Evolutionary conservation across 2,888 invertebrate genomes (phyloP).

Genomic region (Ormyrus thymus): DNA sequence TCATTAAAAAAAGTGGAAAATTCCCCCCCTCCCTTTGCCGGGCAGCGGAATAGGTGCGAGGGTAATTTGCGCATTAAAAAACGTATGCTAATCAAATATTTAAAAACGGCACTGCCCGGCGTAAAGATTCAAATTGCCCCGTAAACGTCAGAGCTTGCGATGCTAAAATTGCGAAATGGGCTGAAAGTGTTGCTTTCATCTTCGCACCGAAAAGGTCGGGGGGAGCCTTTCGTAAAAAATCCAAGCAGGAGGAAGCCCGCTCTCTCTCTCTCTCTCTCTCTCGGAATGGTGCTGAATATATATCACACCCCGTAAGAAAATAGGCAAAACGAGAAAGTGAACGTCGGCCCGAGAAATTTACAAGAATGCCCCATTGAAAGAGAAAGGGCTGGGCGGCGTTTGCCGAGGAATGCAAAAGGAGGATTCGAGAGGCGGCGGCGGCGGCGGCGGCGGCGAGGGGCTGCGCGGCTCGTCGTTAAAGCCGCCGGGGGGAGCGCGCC

Average conservation of each 20-base stretch:
- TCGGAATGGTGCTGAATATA: conserved; percentile 23
- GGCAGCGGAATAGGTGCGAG: background rate
- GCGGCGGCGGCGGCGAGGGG: background rate
- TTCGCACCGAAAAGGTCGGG: conserved; percentile 31
- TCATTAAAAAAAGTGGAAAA: conserved; percentile 2
- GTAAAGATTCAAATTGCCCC: conserved; percentile 48
- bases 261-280: too few relatives aligned
- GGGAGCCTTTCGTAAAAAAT: too few relatives aligned
- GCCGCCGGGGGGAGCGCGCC: background rate
- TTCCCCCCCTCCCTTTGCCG: conserved; percentile 1
- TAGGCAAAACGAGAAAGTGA: conserved; percentile 50
- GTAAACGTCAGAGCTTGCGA: conserved; percentile 45
- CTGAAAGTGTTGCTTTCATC: conserved; percentile 24
- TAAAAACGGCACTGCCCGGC: conserved; percentile 27
- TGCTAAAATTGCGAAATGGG: conserved; percentile 20
- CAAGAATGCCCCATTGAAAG: conserved; percentile 42
- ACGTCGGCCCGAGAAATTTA: conserved; percentile 9
- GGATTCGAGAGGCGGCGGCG: too few relatives aligned
- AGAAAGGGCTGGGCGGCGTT: conserved; percentile 43
- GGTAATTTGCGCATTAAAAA: conserved; percentile 44
- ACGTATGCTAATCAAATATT: conserved; percentile 52
- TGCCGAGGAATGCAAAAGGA: conserved; percentile 23
- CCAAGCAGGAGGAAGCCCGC: too few relatives aligned
- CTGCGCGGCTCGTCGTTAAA: conserved; percentile 22
- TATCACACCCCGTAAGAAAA: conserved; percentile 36